These are phyloP conservation scores for Drosophila kanekoi DNA, from an alignment of 2,888 invertebrate genomes.

Conservation along the genomic window DNA sequence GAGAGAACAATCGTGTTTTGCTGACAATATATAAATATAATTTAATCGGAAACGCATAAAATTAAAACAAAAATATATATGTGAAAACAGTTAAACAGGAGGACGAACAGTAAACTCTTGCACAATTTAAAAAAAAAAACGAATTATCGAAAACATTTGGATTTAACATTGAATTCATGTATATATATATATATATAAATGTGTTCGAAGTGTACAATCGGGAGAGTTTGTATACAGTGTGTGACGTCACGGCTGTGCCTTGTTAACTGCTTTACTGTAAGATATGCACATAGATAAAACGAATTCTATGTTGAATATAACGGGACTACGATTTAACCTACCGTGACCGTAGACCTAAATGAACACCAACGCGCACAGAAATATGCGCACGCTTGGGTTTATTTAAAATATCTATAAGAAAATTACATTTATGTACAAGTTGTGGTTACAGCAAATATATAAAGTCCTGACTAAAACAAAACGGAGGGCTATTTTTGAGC, in stretches of 20 bases:
- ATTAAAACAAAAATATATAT: conserved; percentile 2
- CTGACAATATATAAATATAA: conserved; percentile 32
- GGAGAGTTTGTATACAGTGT: background rate
- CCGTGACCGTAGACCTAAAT: conserved; percentile 32
- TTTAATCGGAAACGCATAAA: conserved; percentile 6
- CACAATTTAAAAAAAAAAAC: background rate
- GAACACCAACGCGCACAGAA: conserved; percentile 23
- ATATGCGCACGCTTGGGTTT: conserved; percentile 13
- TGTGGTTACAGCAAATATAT: background rate
- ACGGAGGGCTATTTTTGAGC: background rate
- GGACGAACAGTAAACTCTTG: conserved; percentile 1
- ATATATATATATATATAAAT: background rate
- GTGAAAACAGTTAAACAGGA: conserved; percentile 1
- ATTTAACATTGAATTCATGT: conserved; percentile 1
- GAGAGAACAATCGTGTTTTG: conserved; percentile 9
- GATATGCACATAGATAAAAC: conserved; percentile 19
- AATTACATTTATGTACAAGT: conserved; percentile 6
- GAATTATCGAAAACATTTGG: background rate
- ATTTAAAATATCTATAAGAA: conserved; percentile 29
- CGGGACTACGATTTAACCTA: conserved; percentile 30
- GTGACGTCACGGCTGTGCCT: conserved; percentile 10
- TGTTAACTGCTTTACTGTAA: conserved; percentile 35
- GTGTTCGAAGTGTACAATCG: conserved; percentile 1
- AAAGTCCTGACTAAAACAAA: background rate
- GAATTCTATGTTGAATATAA: background rate